A percentile compares a stretch with the other conserved stretches of the same genome.
Conservation (phyloP, 1,140 invertebrate species). For the Hirudo medicinalis region DNA sequence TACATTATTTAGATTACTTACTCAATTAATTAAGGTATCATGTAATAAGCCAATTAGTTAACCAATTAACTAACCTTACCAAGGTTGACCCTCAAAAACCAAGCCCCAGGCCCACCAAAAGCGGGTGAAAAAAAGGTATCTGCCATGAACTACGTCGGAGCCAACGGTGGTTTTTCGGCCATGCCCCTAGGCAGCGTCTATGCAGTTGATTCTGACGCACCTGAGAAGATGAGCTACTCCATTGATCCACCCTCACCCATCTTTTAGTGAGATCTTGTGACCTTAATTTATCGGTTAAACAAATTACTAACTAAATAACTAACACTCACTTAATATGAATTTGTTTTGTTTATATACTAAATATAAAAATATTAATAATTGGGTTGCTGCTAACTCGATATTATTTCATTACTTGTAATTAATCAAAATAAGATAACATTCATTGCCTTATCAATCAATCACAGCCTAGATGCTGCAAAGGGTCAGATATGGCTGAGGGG, state of each 20-base stretch:
- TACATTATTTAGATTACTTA: too few species aligned
- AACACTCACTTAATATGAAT: too few species aligned
- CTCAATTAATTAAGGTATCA: too few species aligned
- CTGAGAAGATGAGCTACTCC: conserved; percentile 51
- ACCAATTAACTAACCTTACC: neutral
- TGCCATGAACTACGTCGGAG: conserved; percentile 72
- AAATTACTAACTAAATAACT: too few species aligned
- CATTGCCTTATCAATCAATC: neutral
- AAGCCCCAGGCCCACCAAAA: neutral
- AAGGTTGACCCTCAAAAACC: neutral
- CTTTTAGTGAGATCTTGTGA: too few species aligned
- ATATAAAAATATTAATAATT: too few species aligned
- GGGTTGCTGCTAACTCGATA: too few species aligned
- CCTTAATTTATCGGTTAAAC: too few species aligned
- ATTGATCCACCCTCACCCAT: too few species aligned
- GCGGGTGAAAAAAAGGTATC: conserved; percentile 89
- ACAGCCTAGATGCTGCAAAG: conserved; percentile 54
- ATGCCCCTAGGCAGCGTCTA: conserved; percentile 72
- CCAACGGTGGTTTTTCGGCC: conserved; percentile 44
- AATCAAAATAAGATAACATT: neutral
- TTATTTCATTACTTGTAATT: too few species aligned
- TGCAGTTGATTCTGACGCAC: conserved; percentile 89
- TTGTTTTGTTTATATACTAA: too few species aligned
- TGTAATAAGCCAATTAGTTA: neutral
- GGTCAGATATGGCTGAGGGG: conserved; percentile 88